Evolutionary conservation across 2,797 vertebrate species (phyloP).

Genomic region (Spheniscus humboldti): DNA sequence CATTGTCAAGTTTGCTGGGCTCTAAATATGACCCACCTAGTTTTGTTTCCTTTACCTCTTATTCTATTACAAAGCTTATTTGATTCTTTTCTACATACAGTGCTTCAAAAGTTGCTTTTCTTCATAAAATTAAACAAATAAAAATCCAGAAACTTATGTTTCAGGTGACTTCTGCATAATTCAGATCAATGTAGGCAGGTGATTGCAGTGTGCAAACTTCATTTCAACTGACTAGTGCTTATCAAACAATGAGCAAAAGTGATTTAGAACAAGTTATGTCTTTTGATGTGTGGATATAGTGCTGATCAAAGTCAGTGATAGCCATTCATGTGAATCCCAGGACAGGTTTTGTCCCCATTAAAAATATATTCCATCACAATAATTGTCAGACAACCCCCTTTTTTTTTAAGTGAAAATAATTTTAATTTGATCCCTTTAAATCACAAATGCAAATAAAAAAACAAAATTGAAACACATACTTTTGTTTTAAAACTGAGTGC

Average conservation of each 20-base stretch:
- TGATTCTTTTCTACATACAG: not conserved
- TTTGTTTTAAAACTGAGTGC: not conserved
- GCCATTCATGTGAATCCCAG: constrained; percentile 11
- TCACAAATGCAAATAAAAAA: not conserved
- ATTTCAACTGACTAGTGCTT: not conserved
- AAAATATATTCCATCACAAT: not conserved
- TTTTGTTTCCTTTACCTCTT: constrained; percentile 6
- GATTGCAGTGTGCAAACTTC: not conserved
- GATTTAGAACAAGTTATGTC: not conserved
- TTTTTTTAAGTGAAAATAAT: not conserved
- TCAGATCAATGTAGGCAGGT: not conserved
- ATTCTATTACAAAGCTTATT: not conserved
- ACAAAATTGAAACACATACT: not conserved
- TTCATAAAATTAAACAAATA: not conserved
- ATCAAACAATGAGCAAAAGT: not conserved
- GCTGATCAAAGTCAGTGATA: constrained; percentile 49
- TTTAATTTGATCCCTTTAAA: not conserved
- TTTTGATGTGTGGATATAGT: constrained; percentile 41
- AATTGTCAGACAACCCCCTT: not conserved
- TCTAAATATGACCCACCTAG: constrained; percentile 18
- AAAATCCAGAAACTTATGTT: not conserved
- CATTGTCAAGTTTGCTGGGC: not conserved
- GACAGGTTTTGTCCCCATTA: constrained; percentile 30
- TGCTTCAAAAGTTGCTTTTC: not conserved
- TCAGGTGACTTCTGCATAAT: not conserved